These are phyloP conservation scores for Pantherophis guttatus DNA, from an alignment of 2,113 vertebrate species.

Conservation along the genomic window DNA sequence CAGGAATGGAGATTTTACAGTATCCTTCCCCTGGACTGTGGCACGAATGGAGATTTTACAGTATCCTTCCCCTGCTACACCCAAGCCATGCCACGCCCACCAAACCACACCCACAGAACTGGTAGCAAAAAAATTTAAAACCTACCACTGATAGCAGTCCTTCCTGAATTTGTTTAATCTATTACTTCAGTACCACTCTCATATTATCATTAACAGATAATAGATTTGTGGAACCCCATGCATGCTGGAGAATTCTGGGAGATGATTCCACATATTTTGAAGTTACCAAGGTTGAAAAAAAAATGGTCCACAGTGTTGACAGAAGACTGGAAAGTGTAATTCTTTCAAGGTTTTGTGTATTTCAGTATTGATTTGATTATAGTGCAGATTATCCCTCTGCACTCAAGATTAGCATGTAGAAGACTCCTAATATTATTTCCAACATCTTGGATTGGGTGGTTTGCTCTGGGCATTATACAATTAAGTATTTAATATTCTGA, in stretches of 20 bases:
- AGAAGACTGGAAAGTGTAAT: background rate
- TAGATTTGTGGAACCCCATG: background rate
- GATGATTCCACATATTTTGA: background rate
- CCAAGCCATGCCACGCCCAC: too few relatives aligned
- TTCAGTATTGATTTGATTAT: background rate
- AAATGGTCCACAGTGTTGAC: background rate
- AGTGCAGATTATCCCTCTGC: background rate
- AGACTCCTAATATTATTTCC: background rate
- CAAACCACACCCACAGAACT: too few relatives aligned
- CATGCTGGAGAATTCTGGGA: background rate
- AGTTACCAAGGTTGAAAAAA: background rate
- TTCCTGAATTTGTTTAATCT: background rate
- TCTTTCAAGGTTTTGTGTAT: background rate
- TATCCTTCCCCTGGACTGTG: too few relatives aligned
- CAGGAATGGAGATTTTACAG: too few relatives aligned
- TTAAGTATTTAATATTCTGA: constrained; percentile 3
- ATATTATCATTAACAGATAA: background rate
- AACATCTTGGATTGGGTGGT: background rate
- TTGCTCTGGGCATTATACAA: background rate
- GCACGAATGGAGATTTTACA: too few relatives aligned
- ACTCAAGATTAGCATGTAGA: background rate
- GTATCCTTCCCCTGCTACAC: too few relatives aligned
- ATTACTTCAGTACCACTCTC: background rate
- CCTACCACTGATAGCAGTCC: background rate
- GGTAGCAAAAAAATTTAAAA: too few relatives aligned